Percentiles rank a stretch among this genome's conserved stretches.
These are phyloP conservation scores for Garrulus glandarius DNA, from an alignment of 2,797 vertebrate species.

Conservation along the genomic window DNA sequence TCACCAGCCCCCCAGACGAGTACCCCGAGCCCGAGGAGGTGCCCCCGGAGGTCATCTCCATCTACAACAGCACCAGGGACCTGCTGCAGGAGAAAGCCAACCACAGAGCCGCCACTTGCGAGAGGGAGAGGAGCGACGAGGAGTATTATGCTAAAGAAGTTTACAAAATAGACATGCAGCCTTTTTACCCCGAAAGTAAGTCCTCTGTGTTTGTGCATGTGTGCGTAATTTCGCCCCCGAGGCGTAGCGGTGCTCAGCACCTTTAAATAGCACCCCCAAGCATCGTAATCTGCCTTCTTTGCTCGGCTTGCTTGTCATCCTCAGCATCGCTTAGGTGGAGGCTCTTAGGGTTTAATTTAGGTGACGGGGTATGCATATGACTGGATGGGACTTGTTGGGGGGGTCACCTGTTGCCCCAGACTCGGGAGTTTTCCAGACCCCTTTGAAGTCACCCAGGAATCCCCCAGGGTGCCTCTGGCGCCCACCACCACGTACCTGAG, in stretches of 20 bases:
- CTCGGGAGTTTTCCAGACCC: background rate
- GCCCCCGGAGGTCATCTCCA: slow-evolving; percentile 91
- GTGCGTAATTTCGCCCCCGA: background rate
- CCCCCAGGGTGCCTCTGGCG: background rate
- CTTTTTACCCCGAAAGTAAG: slow-evolving; percentile 90
- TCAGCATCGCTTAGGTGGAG: background rate
- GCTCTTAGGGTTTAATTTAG: background rate
- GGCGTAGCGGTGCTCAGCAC: background rate
- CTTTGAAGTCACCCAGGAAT: background rate
- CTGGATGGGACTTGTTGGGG: background rate
- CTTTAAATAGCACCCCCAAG: background rate
- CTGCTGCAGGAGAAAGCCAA: slow-evolving; percentile 95
- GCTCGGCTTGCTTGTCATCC: background rate
- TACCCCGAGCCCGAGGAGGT: slow-evolving; percentile 92
- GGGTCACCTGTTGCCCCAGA: background rate
- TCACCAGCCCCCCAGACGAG: slow-evolving; percentile 87
- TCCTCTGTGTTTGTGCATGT: slow-evolving; percentile 9
- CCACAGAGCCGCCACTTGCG: slow-evolving; percentile 90
- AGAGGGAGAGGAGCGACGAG: slow-evolving; percentile 93
- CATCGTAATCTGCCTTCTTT: background rate
- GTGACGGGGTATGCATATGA: fast-evolving
- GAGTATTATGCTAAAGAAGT: slow-evolving; percentile 98
- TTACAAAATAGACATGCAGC: slow-evolving; percentile 93
- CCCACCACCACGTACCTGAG: background rate
- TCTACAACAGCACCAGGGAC: slow-evolving; percentile 97